These are phyloP conservation scores for Tychaedon coryphoeus DNA, from an alignment of 2,113 vertebrate species.

Conservation along the genomic window DNA sequence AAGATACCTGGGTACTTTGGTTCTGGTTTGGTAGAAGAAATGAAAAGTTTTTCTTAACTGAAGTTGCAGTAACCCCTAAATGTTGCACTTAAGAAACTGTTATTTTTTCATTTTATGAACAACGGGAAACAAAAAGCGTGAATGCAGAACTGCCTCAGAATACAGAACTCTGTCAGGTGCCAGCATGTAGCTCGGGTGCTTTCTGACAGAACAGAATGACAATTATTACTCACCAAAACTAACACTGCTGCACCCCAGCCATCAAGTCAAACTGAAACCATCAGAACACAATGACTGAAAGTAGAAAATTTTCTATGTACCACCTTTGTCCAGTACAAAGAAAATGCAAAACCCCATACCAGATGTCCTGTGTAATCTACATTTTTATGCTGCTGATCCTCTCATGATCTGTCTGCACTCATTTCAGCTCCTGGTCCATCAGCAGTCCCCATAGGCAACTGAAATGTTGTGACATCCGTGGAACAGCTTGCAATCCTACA, in stretches of 20 bases:
- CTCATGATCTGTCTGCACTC: not conserved
- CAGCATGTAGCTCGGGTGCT: accelerated
- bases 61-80: not conserved
- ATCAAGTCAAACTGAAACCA: not conserved
- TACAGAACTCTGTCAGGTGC: not conserved
- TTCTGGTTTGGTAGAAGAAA: not conserved
- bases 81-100: not conserved
- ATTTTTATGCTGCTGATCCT: not conserved
- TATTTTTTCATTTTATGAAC: not conserved
- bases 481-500: not conserved
- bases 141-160: not conserved
- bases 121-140: not conserved
- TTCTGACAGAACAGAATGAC: not conserved
- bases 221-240: not conserved
- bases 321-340: not conserved
- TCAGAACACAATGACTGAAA: not conserved
- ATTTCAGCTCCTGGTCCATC: not conserved
- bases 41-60: not conserved
- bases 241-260: not conserved
- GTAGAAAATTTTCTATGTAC: not conserved
- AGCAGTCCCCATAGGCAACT: not conserved
- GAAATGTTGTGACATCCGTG: not conserved
- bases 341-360: not conserved
- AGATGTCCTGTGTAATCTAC: not conserved
- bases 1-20: not conserved